Percentiles rank a stretch among this genome's conserved stretches.
Conservation (phyloP, 2,113 vertebrate species). For the Felis catus region F.catus_Fca126_mat1.0 CM031421.1:96247001-96247500, state of each 20-base stretch:
- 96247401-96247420: not conserved
- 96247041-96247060: not conserved
- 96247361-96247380: not conserved
- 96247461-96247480: not conserved
- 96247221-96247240: not conserved
- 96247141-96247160: not conserved
- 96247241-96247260: not conserved
- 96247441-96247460: not conserved
- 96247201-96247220: not conserved
- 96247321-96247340: not conserved
- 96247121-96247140: not conserved
- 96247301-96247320: not conserved
- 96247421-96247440: not conserved
- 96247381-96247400: not conserved
- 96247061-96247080: not conserved
- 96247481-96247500: not conserved
- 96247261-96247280: not conserved
- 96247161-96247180: not conserved
- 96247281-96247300: not conserved
- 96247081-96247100: not conserved
- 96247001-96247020: not conserved
- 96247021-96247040: not conserved
- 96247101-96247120: not conserved
- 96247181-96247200: not conserved
- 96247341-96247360: not conserved